Conservation (phyloP, 37 sponge, comb jelly and placozoan species). For the Corticium candelabrum region DNA sequence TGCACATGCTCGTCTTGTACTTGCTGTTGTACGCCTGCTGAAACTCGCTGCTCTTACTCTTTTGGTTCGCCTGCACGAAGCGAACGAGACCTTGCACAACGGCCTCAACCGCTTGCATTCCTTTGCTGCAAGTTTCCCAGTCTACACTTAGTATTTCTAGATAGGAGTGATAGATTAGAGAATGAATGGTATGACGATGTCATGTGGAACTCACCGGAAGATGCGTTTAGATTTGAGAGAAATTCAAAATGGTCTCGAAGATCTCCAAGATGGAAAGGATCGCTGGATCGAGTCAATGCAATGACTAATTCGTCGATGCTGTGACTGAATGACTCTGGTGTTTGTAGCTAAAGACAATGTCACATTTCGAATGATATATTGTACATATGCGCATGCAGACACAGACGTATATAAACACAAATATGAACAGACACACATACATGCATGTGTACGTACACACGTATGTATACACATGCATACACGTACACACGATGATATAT, state of each 20-base stretch:
- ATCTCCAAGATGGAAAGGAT: constrained; percentile 19
- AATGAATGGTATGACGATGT: too few relatives aligned
- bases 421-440: too few relatives aligned
- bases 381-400: too few relatives aligned
- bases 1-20: constrained; percentile 85
- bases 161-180: too few relatives aligned
- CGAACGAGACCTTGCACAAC: neutral
- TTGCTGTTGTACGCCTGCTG: constrained; percentile 32
- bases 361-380: neutral
- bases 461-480: too few relatives aligned
- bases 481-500: too few relatives aligned
- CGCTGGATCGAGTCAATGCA: constrained; percentile 29
- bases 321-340: constrained; percentile 32
- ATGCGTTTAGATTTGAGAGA: constrained; percentile 15
- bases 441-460: too few relatives aligned
- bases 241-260: constrained; percentile 15
- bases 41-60: neutral
- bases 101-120: neutral
- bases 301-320: constrained; percentile 42
- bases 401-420: too few relatives aligned
- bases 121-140: neutral
- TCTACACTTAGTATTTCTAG: too few relatives aligned
- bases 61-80: neutral
- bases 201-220: too few relatives aligned
- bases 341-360: constrained; percentile 27